Conservation (phyloP, 2,888 invertebrate species). For the Chaitophorus viminalis region DNA sequence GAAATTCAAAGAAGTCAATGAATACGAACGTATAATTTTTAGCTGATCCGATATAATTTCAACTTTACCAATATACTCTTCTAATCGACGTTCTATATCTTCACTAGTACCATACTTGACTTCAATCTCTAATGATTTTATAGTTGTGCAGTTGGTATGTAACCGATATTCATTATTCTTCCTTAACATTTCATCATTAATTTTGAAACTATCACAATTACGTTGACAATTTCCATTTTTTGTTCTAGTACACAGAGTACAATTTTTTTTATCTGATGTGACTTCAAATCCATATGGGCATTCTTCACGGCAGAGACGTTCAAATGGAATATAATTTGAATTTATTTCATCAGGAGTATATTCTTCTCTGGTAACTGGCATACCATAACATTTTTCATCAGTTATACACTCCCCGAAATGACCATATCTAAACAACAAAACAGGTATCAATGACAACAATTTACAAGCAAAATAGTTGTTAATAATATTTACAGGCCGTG, state of each 20-base stretch:
- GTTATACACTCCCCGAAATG: constrained; percentile 68
- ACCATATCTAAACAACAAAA: constrained; percentile 67
- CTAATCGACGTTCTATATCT: constrained; percentile 71
- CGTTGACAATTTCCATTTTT: constrained; percentile 17
- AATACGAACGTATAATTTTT: constrained; percentile 75
- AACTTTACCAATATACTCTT: constrained; percentile 75
- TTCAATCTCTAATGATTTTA: constrained; percentile 78
- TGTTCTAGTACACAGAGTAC: constrained; percentile 47
- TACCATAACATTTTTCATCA: constrained; percentile 73
- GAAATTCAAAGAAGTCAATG: constrained; percentile 79
- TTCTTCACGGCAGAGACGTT: constrained; percentile 66
- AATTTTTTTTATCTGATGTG: constrained; percentile 53
- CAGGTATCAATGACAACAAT: not conserved
- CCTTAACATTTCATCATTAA: constrained; percentile 37
- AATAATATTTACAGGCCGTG: constrained; percentile 72
- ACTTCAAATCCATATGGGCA: constrained; percentile 74
- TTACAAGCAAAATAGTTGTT: not conserved
- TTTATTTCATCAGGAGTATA: constrained; percentile 11
- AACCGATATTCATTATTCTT: constrained; percentile 75
- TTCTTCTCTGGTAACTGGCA: constrained; percentile 64
- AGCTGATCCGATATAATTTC: constrained; percentile 80
- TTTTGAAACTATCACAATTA: constrained; percentile 41
- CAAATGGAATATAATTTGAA: constrained; percentile 71
- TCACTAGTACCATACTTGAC: constrained; percentile 71
- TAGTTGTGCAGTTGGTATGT: constrained; percentile 77